phyloP scores from a whole-genome alignment of 2,888 invertebrate species.

The Tetranychus truncatus region DNA sequence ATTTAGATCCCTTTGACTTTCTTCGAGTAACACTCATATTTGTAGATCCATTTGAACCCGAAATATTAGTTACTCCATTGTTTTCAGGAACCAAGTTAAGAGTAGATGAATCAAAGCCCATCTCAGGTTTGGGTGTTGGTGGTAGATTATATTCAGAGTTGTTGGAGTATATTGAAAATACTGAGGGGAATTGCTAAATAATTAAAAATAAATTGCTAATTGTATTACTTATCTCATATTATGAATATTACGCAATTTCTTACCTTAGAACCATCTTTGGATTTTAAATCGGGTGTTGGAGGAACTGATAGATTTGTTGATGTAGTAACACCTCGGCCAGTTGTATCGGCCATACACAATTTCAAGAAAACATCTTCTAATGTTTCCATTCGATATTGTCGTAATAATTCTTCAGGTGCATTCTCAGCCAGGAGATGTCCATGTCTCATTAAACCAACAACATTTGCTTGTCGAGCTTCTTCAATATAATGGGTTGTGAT shows the following conservation, averaged over 20 bases:
- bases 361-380: slow-evolving; percentile 84
- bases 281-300: background rate
- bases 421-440: slow-evolving; percentile 77
- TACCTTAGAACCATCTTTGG: slow-evolving; percentile 2
- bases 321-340: background rate
- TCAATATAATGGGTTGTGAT: slow-evolving; percentile 78
- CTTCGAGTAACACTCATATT: too few species aligned
- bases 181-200: slow-evolving; percentile 18
- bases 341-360: slow-evolving; percentile 38
- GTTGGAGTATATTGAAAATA: slow-evolving; percentile 19
- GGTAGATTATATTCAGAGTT: slow-evolving; percentile 16
- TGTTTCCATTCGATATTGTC: slow-evolving; percentile 32
- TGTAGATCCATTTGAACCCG: too few species aligned
- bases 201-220: too few species aligned
- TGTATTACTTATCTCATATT: too few species aligned
- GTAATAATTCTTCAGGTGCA: slow-evolving; percentile 54
- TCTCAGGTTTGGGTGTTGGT: slow-evolving; percentile 3
- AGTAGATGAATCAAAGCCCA: too few species aligned
- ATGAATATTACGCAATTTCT: background rate
- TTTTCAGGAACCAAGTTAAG: too few species aligned
- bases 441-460: slow-evolving; percentile 77
- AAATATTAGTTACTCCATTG: too few species aligned
- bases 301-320: too few species aligned
- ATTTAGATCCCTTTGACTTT: background rate
- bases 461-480: slow-evolving; percentile 45